Conservation (phyloP, 2,888 invertebrate genomes). For the Pinctada fucata region DNA sequence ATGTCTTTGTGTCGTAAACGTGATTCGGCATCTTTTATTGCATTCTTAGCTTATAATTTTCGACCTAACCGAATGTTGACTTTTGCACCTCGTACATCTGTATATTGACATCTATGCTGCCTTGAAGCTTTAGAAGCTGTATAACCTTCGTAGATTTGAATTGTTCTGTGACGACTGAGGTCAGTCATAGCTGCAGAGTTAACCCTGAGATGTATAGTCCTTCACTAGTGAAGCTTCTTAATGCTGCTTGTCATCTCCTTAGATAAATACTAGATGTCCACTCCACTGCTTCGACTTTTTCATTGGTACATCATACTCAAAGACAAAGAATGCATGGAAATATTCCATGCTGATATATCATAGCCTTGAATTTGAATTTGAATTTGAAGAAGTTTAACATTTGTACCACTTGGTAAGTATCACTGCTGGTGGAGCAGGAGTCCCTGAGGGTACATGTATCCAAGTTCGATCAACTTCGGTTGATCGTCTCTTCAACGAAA, state of each 20-base stretch:
- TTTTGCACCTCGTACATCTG: neutral
- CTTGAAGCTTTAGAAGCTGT: conserved; percentile 21
- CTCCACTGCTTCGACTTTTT: conserved; percentile 7
- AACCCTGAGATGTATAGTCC: conserved; percentile 25
- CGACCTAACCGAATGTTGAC: conserved; percentile 10
- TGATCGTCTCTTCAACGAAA: no score
- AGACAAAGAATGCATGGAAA: conserved; percentile 25
- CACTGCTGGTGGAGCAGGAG: no score
- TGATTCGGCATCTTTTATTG: conserved; percentile 23
- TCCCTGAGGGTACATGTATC: no score
- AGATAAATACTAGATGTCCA: neutral
- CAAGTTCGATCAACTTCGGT: no score
- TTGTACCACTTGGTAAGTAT: no score
- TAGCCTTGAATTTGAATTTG: neutral
- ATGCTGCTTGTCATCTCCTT: conserved; percentile 32
- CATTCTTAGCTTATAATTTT: conserved; percentile 17
- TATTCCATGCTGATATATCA: conserved; percentile 26
- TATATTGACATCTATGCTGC: conserved; percentile 10
- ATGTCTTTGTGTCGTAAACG: conserved; percentile 16
- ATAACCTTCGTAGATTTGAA: conserved; percentile 38
- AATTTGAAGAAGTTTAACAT: no score
- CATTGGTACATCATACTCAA: conserved; percentile 28
- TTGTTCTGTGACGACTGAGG: conserved; percentile 17
- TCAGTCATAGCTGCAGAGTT: conserved; percentile 32
- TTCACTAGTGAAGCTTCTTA: conserved; percentile 26